Percentiles rank a stretch among this genome's conserved stretches.
Conservation (phyloP, 2,797 vertebrate species). For the Coreius guichenoti region DNA sequence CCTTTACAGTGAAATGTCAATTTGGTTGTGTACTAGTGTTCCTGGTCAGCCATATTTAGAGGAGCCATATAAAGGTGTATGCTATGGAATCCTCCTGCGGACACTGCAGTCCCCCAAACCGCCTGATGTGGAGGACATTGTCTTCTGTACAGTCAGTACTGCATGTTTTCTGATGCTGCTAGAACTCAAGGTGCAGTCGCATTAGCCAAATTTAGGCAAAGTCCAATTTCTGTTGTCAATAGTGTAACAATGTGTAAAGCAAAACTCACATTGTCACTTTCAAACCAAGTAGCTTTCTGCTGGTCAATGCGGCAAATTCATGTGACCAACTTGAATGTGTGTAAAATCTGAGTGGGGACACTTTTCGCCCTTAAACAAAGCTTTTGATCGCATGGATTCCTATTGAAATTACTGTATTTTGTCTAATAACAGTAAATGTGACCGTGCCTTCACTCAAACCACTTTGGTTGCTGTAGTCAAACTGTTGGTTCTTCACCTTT, state of each 20-base stretch:
- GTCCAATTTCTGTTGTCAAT: background rate
- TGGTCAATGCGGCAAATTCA: background rate
- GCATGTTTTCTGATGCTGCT: background rate
- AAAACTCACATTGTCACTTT: too few relatives aligned
- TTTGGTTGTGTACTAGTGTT: slow-evolving; percentile 74
- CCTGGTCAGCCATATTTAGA: slow-evolving; percentile 89
- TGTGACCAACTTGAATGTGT: background rate
- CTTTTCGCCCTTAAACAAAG: background rate
- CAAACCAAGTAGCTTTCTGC: too few relatives aligned
- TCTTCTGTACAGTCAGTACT: slow-evolving; percentile 86
- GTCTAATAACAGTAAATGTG: background rate
- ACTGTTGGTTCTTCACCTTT: background rate
- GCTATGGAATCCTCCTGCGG: slow-evolving; percentile 86
- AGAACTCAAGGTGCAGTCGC: background rate
- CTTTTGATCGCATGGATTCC: background rate
- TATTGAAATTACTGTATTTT: background rate
- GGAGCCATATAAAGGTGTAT: slow-evolving; percentile 85
- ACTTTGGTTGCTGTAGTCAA: background rate
- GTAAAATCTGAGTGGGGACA: background rate
- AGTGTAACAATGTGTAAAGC: background rate
- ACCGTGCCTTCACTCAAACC: background rate
- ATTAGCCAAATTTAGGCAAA: background rate
- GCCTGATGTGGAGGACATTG: slow-evolving; percentile 84
- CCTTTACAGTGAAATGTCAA: background rate
- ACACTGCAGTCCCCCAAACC: slow-evolving; percentile 86